Base-by-base conservation (phyloP, 2,888 invertebrate genomes). In the Ornithoptera alexandrae region DNA sequence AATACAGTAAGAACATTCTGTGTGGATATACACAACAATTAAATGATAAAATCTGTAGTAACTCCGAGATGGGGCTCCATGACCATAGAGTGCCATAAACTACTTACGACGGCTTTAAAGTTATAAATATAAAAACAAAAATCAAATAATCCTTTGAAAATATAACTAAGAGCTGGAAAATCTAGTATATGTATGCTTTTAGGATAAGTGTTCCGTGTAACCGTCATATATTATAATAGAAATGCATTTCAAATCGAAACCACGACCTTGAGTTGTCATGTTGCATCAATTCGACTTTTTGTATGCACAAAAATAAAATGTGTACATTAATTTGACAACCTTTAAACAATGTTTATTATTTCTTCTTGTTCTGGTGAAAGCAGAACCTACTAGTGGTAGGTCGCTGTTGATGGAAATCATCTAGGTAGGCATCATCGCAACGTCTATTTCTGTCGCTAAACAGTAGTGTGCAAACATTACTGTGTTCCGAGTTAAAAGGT, bases 201-300 rank as follows among this genome's bases (percentile, higher is more conserved):
- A 70, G 72, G 83, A 80, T 83, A 81, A 80, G 71, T 84, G 79
- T 81, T 81, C 77, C 81, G 75, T 68, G 71, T 65, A 62, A 63
- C 69, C 67, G 71, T 73, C 72, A 70, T 59, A 63, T 74, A 70
- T 30, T 30, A 30, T 71, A 74, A 74, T 74, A 75, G 74, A 72
- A 74, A 73, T 73, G 71, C 66, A 68, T 62, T 67, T 53, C 63
- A 63, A 50, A 66, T 70, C 66, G 63, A 67, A 53, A 71, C 46
- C 61, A 50, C 71, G 70, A 73, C 76, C 76, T 76, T 76, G 73
- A 67, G 64, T 50, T 64, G 68, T 68, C 72, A 72, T 46, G 63
- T 68, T 56, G 67, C 62, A 46, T 67, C 59, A 68, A 65, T 62
- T 65, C 42, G 65, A 70, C 63, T 63, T 70, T 65, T 67, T 62